Base-by-base conservation (phyloP, 2,113 vertebrate genomes). In the Calypte anna region DNA sequence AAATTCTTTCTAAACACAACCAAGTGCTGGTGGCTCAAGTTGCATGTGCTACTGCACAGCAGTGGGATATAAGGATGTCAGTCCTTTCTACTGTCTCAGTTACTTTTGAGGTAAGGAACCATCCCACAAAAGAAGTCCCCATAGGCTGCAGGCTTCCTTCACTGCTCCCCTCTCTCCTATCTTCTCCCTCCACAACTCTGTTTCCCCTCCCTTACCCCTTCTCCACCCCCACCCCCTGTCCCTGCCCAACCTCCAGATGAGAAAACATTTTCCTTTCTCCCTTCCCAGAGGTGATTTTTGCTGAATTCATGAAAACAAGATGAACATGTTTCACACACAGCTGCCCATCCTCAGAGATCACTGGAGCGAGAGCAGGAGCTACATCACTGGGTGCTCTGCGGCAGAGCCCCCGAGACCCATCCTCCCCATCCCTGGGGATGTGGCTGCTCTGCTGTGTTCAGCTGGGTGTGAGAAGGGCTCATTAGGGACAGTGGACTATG, bases 221-320 rank as follows among this genome's bases (percentile, higher is more conserved):
- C 40, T 40, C 40, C 40, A 40, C 40, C 40, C 25, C 22, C 46
- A 48, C 46, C 9, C 46, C 9, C 46, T 48, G 17, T 18, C 8
- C 1, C 4, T 2, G 0, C 19, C 33, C 51, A 61, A 3, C 19
- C 40, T 40, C 38, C 0, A 0, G 3, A 69, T 24, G 68, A 58
- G 27, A 82, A 82, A 33, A 16, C 16, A 31, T 40, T 84, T 93
- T 54, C 40, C 15, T 30, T 74, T 25, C 69, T 76, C 54, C 61
- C 40, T 55, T 82, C 44, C 63, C 2, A 0, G 8, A 6, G 5
- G 63, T 24, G 54, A 77, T 78, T 81, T 80, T 67, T n/a, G 14
- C 46, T 72, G 86, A 86, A 83, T 68, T 81, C 4, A 46, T 57
- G 28, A 36, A 28, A 48, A 23, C 80, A 86, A 86, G 24, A 28